Base-by-base conservation (phyloP, 2,113 vertebrate species). In the Trematomus loennbergii region DNA sequence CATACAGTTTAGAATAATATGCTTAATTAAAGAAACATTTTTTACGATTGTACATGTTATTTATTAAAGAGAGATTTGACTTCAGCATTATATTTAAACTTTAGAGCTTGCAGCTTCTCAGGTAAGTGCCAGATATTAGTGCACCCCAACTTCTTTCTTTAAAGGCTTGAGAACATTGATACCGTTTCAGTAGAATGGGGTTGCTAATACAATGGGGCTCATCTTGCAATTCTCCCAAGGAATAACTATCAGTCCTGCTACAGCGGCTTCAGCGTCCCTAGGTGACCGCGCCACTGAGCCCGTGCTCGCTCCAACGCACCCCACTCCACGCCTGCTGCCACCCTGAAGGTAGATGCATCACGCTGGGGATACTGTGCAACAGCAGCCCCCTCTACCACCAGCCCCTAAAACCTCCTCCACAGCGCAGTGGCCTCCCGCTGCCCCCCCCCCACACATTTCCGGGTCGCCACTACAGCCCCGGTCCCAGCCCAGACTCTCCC, bases 241-340 rank as follows among this genome's bases (percentile, higher is more conserved):
- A 95, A 95, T 94, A 95, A 94, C 94, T 94, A 95, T 95, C 95
- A 95, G 95, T 95, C 94, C 92, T 95, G 95, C 94, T 93, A 94
- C 93, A 94, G 92, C 92, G 75, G 92, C 93, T 95, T 87, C 93
- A 91, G 91, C 93, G 93, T 95, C 93, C 94, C 94, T 89, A 94
- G 94, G 94, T 95, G 95, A 95, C 94, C 92, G 94, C 95, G 94
- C 94, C 94, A 95, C 93, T 95, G 95, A 93, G 95, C 90, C 89
- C 88, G 75, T 87, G 92, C 81, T 94, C 92, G 95, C 95, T 95
- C 93, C 93, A 92, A 75, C 91, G 93, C 94, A 94, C 93, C 94
- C 94, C 91, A 92, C 94, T 95, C 94, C 92, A 93, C 91, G 92
- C 93, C 94, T 93, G 95, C 94, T 95, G 94, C 95, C 95, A 94